Evolutionary conservation across 2,888 invertebrate species (phyloP).

Genomic region (Tipula lateralis): DNA sequence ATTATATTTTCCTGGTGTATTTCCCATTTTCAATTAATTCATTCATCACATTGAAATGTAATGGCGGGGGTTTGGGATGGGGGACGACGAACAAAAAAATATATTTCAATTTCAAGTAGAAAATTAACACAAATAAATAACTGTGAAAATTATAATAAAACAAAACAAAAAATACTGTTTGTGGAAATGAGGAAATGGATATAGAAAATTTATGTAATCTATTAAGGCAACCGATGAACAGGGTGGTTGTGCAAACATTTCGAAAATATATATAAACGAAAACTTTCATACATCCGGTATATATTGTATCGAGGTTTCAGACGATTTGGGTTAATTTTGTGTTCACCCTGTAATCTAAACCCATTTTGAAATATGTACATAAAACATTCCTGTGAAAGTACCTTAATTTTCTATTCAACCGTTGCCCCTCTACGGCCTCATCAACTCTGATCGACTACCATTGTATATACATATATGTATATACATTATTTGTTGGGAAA

Average conservation of each 20-base stretch:
- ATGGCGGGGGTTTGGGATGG: too few relatives aligned
- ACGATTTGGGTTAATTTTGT: too few relatives aligned
- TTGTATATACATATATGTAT: neutral
- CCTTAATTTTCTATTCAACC: neutral
- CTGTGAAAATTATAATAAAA: neutral
- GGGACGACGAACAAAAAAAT: neutral
- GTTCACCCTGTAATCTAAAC: too few relatives aligned
- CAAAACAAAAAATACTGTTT: neutral
- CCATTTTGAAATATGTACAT: neutral
- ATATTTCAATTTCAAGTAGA: neutral
- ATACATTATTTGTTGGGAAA: neutral
- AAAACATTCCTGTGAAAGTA: neutral
- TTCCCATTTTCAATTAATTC: conserved; percentile 19
- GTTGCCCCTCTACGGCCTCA: neutral
- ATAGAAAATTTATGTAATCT: neutral
- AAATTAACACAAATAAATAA: conserved; percentile 24
- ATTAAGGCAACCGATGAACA: neutral
- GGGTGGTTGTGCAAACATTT: too few relatives aligned
- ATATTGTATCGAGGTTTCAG: too few relatives aligned
- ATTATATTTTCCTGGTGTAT: neutral
- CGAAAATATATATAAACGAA: too few relatives aligned
- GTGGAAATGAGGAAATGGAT: neutral
- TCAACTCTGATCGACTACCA: neutral
- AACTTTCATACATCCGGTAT: too few relatives aligned
- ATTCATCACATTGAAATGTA: neutral